Conservation (phyloP, 1,140 invertebrate species). For the Pseudoatta argentina region DNA sequence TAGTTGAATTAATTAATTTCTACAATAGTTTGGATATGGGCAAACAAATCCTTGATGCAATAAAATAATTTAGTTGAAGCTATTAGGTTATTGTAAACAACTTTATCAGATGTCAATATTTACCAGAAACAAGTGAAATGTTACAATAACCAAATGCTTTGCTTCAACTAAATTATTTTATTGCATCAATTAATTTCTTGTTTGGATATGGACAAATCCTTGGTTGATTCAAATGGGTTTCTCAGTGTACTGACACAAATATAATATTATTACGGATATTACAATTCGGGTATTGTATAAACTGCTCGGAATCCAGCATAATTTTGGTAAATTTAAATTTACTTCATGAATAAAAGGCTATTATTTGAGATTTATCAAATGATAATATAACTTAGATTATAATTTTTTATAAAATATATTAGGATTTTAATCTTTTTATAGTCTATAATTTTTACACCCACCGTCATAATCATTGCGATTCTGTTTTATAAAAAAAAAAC, state of each 20-base stretch:
- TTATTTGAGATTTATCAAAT: background rate
- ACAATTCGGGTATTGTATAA: background rate
- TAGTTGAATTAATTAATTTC: too few species aligned
- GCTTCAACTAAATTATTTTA: too few species aligned
- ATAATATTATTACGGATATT: background rate
- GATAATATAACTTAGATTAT: background rate
- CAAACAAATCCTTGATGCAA: too few species aligned
- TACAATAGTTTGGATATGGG: too few species aligned
- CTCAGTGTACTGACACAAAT: background rate
- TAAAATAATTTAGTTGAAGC: too few species aligned
- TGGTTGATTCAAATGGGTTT: too few species aligned
- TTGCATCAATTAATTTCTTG: too few species aligned
- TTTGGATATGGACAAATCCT: too few species aligned
- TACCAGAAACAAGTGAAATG: too few species aligned
- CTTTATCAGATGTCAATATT: too few species aligned
- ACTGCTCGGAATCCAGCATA: background rate
- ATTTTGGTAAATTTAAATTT: background rate
- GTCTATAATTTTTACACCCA: background rate
- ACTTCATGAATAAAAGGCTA: background rate
- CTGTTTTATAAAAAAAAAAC: background rate
- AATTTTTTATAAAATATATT: background rate
- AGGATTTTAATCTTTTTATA: background rate
- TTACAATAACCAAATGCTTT: too few species aligned
- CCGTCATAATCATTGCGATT: background rate
- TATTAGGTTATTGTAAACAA: too few species aligned